Conservation (phyloP, 2,113 vertebrate genomes). For the Perognathus longimembris region DNA sequence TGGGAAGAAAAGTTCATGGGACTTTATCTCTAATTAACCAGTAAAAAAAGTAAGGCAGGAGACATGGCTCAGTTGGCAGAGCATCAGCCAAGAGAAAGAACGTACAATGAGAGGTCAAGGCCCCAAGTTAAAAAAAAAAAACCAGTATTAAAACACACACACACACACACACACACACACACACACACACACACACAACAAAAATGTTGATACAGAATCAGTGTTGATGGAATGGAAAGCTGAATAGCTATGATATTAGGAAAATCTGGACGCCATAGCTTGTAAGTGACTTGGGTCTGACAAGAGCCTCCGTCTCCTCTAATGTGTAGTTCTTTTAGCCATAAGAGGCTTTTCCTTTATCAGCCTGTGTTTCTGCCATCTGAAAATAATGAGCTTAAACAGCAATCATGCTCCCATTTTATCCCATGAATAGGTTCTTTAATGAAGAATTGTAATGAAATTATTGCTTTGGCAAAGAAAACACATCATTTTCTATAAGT, state of each 20-base stretch:
- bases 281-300: neutral
- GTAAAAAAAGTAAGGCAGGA: no score
- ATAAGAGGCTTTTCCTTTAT: neutral
- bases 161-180: no score
- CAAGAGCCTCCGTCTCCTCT: neutral
- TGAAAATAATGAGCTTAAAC: constrained; percentile 39
- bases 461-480: constrained; percentile 54
- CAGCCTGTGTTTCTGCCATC: neutral
- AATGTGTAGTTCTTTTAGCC: neutral
- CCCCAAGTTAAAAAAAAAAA: no score
- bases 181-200: neutral
- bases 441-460: constrained; percentile 61
- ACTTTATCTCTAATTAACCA: no score
- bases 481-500: neutral
- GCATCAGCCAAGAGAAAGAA: no score
- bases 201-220: neutral
- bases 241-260: neutral
- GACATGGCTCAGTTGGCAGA: no score
- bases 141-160: no score
- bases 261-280: neutral
- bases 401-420: constrained; percentile 11
- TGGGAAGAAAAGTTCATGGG: no score
- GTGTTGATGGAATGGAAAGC: neutral
- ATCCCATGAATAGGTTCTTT: constrained; percentile 29
- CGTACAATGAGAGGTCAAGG: no score